Evolutionary conservation across 2,888 invertebrate genomes (phyloP).

Genomic region (Oligia fasciuncula): DNA sequence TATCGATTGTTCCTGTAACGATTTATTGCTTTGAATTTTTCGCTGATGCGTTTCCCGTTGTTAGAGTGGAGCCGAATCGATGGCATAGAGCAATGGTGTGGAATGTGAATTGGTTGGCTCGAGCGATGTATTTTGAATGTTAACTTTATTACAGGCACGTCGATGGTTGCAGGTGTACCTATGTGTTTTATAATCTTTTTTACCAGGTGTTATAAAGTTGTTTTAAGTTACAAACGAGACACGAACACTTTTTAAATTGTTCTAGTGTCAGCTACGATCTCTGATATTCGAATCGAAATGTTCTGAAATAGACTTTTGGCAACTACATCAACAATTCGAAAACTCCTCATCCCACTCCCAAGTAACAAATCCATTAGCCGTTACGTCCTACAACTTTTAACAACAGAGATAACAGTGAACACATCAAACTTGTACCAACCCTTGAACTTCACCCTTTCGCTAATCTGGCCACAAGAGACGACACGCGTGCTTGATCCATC

Average conservation of each 20-base stretch:
- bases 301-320: not conserved
- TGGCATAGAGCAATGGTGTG: slow-evolving; percentile 51
- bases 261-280: not conserved
- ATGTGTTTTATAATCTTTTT: slow-evolving; percentile 5
- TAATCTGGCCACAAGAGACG: slow-evolving; percentile 82
- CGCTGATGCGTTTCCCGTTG: slow-evolving; percentile 73
- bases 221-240: too few relatives aligned
- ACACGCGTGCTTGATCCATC: slow-evolving; percentile 71
- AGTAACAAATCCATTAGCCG: slow-evolving; percentile 55
- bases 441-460: slow-evolving; percentile 80
- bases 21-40: slow-evolving; percentile 76
- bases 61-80: slow-evolving; percentile 50
- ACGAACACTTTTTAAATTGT: not conserved
- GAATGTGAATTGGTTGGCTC: slow-evolving; percentile 51
- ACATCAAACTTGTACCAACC: slow-evolving; percentile 68
- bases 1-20: slow-evolving; percentile 73
- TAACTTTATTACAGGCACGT: slow-evolving; percentile 6
- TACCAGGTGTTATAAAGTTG: not conserved
- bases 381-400: slow-evolving; percentile 54
- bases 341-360: slow-evolving; percentile 39
- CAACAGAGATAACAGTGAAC: slow-evolving; percentile 62
- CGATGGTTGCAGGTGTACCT: not conserved
- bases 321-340: slow-evolving; percentile 4
- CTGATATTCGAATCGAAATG: not conserved
- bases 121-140: slow-evolving; percentile 29